A percentile compares a stretch with the other conserved stretches of the same genome.
Evolutionary conservation across 2,888 invertebrate species (phyloP).

Genomic region (Hypselothyrea guttata): DNA sequence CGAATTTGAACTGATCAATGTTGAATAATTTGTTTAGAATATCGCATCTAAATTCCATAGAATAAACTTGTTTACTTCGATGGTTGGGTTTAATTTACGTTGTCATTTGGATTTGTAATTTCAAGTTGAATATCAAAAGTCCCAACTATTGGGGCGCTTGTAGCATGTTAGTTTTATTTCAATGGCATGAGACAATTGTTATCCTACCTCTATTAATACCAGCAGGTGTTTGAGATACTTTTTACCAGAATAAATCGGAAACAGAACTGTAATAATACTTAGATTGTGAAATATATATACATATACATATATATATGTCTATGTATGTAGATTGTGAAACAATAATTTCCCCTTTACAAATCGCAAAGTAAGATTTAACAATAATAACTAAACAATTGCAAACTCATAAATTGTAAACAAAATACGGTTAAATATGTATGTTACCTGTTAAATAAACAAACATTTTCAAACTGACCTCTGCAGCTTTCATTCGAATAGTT

Average conservation of each 20-base stretch:
- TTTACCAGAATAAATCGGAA: constrained; percentile 54
- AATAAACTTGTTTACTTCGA: constrained; percentile 8
- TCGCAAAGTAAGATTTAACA: constrained; percentile 61
- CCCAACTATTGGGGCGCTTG: neutral
- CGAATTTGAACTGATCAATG: too few species aligned
- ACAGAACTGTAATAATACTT: constrained; percentile 54
- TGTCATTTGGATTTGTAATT: neutral
- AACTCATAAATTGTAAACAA: constrained; percentile 30
- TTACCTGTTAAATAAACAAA: constrained; percentile 58
- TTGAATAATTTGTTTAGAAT: neutral
- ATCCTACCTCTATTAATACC: constrained; percentile 70
- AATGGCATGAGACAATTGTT: constrained; percentile 70
- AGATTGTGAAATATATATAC: constrained; percentile 30
- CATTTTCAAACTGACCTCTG: constrained; percentile 42
- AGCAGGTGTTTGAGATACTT: constrained; percentile 60
- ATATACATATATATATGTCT: constrained; percentile 8
- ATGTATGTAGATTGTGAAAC: constrained; percentile 52
- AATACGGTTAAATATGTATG: constrained; percentile 53
- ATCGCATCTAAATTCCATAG: constrained; percentile 15
- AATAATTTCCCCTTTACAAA: constrained; percentile 72
- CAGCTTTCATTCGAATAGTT: neutral
- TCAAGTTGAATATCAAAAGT: neutral
- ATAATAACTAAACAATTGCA: constrained; percentile 19
- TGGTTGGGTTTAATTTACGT: constrained; percentile 9
- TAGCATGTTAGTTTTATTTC: constrained; percentile 33